A percentile compares a stretch with the other conserved stretches of the same genome.
Conservation (phyloP, 2,797 vertebrate genomes). For the Lagocephalus sceleratus region DNA sequence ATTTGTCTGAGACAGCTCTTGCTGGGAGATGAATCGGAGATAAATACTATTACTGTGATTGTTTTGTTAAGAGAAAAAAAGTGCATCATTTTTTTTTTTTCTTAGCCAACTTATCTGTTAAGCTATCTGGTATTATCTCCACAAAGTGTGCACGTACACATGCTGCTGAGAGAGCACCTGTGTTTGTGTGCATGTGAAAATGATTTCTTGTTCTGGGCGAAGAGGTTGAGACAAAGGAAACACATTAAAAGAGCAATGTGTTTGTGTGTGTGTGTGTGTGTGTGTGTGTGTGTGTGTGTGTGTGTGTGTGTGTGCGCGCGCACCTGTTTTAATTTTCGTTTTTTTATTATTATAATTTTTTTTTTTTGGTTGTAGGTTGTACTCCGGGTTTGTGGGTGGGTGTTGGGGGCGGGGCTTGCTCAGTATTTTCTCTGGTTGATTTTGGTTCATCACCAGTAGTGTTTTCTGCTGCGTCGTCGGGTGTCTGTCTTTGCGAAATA, state of each 20-base stretch:
- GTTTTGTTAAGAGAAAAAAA: constrained; percentile 75
- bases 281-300: constrained; percentile 13
- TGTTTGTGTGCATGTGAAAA: constrained; percentile 65
- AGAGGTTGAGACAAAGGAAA: constrained; percentile 44
- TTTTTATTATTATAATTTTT: constrained; percentile 58
- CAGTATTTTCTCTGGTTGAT: constrained; percentile 67
- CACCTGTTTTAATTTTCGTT: constrained; percentile 39
- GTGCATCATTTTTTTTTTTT: constrained; percentile 85
- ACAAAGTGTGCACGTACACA: constrained; percentile 71
- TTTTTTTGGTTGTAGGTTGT: constrained; percentile 59
- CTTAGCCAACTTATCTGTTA: constrained; percentile 78
- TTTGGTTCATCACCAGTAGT: constrained; percentile 73
- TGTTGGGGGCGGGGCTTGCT: constrained; percentile 9
- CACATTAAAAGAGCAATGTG: constrained; percentile 36
- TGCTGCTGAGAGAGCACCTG: constrained; percentile 68
- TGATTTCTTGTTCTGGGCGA: constrained; percentile 41
- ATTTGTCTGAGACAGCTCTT: constrained; percentile 72
- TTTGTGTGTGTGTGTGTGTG: constrained; percentile 4
- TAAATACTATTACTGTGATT: constrained; percentile 81
- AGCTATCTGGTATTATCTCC: constrained; percentile 74
- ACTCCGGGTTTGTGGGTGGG: constrained; percentile 37
- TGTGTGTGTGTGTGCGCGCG: constrained; percentile 31
- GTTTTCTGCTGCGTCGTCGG: constrained; percentile 79
- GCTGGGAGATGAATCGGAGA: constrained; percentile 63
- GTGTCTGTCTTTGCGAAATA: constrained; percentile 81